A percentile compares a stretch with the other conserved stretches of the same genome.
Evolutionary conservation across 2,797 vertebrate genomes (phyloP).

Genomic region (Loris lydekkerianus): DNA sequence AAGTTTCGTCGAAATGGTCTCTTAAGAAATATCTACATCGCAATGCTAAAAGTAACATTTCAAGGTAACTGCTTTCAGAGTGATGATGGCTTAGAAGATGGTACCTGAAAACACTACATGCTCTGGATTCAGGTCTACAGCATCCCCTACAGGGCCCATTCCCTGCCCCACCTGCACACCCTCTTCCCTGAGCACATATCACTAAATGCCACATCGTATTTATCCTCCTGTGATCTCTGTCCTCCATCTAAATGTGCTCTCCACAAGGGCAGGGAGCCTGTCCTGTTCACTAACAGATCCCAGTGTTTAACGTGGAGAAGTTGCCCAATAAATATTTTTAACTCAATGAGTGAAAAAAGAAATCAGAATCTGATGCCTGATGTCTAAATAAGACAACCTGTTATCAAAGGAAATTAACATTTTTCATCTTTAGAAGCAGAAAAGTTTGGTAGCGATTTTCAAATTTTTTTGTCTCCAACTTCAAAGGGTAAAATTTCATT

Average conservation of each 20-base stretch:
- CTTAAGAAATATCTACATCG: background rate
- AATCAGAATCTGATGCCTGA: background rate
- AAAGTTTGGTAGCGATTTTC: background rate
- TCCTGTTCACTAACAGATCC: background rate
- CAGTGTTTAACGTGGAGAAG: background rate
- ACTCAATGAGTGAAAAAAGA: background rate
- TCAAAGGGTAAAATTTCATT: conserved; percentile 22
- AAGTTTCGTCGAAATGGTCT: background rate
- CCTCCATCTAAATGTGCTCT: background rate
- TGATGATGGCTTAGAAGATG: background rate
- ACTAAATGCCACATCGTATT: background rate
- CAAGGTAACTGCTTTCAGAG: background rate
- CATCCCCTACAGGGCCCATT: fast-evolving
- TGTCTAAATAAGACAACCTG: background rate
- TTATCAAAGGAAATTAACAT: background rate
- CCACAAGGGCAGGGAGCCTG: background rate
- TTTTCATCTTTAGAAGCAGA: conserved; percentile 19
- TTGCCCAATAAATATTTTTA: background rate
- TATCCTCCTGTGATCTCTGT: background rate
- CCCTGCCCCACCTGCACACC: no score
- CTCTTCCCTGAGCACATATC: background rate
- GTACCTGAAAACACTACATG: background rate
- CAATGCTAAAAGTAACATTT: conserved; percentile 28
- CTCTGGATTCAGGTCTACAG: background rate
- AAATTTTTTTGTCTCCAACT: background rate